Percentiles rank a stretch among this genome's conserved stretches.
phyloP scores from a whole-genome alignment of 2,797 vertebrate species.

The Xenops minutus region DNA sequence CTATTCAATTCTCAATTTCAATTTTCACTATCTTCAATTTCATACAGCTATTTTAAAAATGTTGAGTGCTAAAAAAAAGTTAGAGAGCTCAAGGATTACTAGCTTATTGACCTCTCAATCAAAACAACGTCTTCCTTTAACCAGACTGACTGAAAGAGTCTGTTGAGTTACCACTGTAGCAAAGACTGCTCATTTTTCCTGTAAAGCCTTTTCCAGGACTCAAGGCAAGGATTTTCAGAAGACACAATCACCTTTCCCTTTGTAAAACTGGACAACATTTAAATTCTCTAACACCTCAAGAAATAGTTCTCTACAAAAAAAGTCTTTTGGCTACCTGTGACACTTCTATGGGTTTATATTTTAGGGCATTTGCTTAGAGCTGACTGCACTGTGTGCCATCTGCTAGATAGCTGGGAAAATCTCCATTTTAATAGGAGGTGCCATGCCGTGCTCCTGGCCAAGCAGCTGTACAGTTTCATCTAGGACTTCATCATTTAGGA shows the following conservation, averaged over 20 bases:
- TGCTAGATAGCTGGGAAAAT: constrained; percentile 7
- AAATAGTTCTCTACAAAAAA: background rate
- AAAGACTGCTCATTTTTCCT: background rate
- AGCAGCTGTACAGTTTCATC: background rate
- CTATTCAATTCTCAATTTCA: background rate
- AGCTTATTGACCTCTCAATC: background rate
- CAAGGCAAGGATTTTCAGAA: background rate
- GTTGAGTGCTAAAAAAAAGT: background rate
- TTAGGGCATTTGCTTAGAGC: background rate
- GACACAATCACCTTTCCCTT: background rate
- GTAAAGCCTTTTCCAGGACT: background rate
- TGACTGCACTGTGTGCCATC: background rate
- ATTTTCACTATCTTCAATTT: background rate
- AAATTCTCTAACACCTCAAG: background rate
- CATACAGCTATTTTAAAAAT: background rate
- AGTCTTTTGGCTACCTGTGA: background rate
- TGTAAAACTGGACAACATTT: background rate
- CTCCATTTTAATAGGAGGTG: background rate
- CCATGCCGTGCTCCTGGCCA: background rate
- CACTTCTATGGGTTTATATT: background rate
- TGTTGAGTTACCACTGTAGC: background rate
- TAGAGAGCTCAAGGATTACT: background rate
- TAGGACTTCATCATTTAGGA: background rate
- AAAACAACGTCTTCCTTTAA: background rate
- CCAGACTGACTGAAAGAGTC: background rate